phyloP scores from a whole-genome alignment of 2,113 vertebrate genomes.

The Galeopterus variegatus region DNA sequence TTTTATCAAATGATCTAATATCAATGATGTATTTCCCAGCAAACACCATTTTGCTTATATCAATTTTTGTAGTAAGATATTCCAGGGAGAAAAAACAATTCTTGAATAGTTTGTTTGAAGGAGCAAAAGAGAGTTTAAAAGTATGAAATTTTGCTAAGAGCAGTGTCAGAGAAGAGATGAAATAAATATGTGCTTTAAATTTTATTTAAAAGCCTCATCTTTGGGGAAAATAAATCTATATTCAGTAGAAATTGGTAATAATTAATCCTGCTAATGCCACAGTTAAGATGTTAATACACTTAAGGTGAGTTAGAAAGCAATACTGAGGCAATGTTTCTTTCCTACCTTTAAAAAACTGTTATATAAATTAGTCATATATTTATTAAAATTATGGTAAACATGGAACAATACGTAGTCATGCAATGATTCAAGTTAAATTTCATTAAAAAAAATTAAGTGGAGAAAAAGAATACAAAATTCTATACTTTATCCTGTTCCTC shows the following conservation, averaged over 20 bases:
- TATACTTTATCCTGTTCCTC: background rate
- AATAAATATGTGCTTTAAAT: conserved; percentile 28
- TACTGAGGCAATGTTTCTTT: background rate
- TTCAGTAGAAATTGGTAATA: background rate
- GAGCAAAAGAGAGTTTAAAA: background rate
- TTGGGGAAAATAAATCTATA: background rate
- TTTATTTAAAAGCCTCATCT: background rate
- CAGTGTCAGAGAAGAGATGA: conserved; percentile 1
- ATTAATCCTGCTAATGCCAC: background rate
- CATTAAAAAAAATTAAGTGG: background rate
- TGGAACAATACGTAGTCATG: background rate
- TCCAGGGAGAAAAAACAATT: background rate
- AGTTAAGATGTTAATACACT: background rate
- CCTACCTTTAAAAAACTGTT: background rate
- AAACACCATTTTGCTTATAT: background rate
- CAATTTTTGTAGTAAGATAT: conserved; percentile 49
- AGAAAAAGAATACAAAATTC: conserved; percentile 28
- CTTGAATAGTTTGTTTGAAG: conserved; percentile 34
- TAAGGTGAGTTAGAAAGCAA: conserved; percentile 24
- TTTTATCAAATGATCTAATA: background rate
- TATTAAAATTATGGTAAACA: background rate
- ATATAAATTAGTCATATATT: background rate
- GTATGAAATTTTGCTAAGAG: conserved; percentile 10
- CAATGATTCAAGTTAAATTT: background rate
- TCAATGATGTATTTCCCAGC: background rate